Base-by-base conservation (phyloP, 2,888 invertebrate genomes). In the Caenorhabditis sp. region DNA sequence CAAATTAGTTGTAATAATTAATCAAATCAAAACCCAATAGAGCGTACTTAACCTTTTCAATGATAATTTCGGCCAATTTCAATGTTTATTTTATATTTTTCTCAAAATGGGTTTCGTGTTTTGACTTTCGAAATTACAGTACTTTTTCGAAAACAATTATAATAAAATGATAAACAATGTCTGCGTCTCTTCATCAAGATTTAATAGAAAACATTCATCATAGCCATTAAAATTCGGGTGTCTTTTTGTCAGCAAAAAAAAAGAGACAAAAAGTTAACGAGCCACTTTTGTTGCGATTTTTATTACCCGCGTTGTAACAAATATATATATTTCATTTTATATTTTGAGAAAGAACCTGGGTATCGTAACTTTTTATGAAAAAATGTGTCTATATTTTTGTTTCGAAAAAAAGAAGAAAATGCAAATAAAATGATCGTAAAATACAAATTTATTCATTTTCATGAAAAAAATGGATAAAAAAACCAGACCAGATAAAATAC, bases 41-140 rank as follows among this genome's bases (percentile, higher is more conserved):
- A 71, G 71, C 71, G 71, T 71, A 71, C 71, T 71, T 71, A 71
- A 71, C 71, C 71, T 71, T 71, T 66, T 58, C 26, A n/a, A n/a
- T 51, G 17, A 50, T 59, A 27, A 36, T 24, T 50, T 71, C 58
- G 63, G 70, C 70, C 26, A 71, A 71, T 71, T 71, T 57, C 49
- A 21, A 17, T 62, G 60, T 66, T 67, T 62, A 17, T 36, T 23
- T 50, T 26, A 10, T 12, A 26, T 57, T 54, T 24, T 23, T 17
- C 19, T 37, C 55, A 19, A 62, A 12, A 14, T 1, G 21, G n/a
- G n/a, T 60, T 50, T 1, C n/a, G 24, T 27, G 43, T 50, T 49
- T 59, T 23, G n/a, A 26, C 37, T 36, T 50, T 23, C 10, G n/a
- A n/a, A n/a, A 17, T 51, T 50, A 43, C 43, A 43, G 43, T 43